Evolutionary conservation across 2,113 vertebrate species (phyloP).

Genomic region (Rhipidura dahli): DNA sequence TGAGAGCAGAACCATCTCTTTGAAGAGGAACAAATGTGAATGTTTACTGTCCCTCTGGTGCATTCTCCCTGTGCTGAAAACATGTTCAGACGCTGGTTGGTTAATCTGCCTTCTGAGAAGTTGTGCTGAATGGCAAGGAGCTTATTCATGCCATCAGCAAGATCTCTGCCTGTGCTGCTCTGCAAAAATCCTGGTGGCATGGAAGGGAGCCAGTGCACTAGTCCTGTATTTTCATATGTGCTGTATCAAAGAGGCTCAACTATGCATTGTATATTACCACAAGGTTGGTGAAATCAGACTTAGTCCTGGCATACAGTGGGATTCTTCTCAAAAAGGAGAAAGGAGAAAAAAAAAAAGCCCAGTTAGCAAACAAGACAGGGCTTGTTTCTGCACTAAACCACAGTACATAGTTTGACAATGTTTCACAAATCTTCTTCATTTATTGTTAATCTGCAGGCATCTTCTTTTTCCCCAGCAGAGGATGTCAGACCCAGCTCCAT

Average conservation of each 20-base stretch:
- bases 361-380: background rate
- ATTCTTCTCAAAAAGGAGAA: background rate
- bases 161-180: background rate
- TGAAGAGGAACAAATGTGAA: conserved; percentile 59
- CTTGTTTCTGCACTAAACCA: background rate
- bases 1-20: conserved; percentile 32
- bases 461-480: background rate
- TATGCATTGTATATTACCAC: background rate
- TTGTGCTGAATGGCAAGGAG: background rate
- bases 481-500: background rate
- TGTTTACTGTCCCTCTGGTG: conserved; percentile 31
- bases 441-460: background rate
- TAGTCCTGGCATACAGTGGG: background rate
- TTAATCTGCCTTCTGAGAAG: conserved; percentile 36
- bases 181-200: background rate
- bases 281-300: background rate
- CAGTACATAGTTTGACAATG: background rate
- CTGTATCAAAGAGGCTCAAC: background rate
- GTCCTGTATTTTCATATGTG: background rate
- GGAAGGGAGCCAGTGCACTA: background rate
- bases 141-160: background rate
- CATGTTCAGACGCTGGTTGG: background rate
- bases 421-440: background rate
- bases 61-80: conserved; percentile 8
- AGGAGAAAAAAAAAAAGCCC: background rate